Evolutionary conservation across 2,888 invertebrate species (phyloP).

Genomic region (Brachylomia viminalis): DNA sequence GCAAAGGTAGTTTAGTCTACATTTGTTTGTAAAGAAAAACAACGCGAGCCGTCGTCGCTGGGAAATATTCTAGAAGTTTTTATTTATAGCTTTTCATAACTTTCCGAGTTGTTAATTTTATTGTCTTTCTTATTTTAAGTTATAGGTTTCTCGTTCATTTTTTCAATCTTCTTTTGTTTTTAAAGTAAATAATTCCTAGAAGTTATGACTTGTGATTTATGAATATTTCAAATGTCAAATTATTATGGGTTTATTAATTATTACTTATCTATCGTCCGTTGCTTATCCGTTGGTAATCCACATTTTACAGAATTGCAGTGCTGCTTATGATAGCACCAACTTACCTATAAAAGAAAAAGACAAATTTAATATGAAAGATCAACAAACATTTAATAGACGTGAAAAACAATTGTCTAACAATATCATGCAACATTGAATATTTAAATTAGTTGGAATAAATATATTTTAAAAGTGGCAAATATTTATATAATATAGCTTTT

Average conservation of each 20-base stretch:
- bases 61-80: slow-evolving; percentile 42
- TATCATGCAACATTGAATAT: slow-evolving; percentile 35
- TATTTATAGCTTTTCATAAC: slow-evolving; percentile 53
- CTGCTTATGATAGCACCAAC: slow-evolving; percentile 40
- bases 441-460: background rate
- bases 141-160: slow-evolving; percentile 8
- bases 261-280: slow-evolving; percentile 38
- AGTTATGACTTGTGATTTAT: background rate
- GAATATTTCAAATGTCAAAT: background rate
- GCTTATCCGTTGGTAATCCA: background rate
- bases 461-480: background rate
- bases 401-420: background rate
- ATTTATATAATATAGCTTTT: background rate
- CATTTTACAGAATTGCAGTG: background rate
- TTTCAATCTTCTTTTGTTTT: slow-evolving; percentile 35
- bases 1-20: background rate
- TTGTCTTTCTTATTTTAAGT: slow-evolving; percentile 44
- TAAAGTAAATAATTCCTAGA: background rate
- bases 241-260: background rate
- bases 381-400: background rate
- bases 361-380: background rate
- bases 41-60: background rate
- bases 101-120: slow-evolving; percentile 57
- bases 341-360: slow-evolving; percentile 62
- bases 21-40: slow-evolving; percentile 35